Percentiles rank a stretch among this genome's conserved stretches.
Conservation (phyloP, 2,113 vertebrate genomes). For the Fulmarus glacialis region DNA sequence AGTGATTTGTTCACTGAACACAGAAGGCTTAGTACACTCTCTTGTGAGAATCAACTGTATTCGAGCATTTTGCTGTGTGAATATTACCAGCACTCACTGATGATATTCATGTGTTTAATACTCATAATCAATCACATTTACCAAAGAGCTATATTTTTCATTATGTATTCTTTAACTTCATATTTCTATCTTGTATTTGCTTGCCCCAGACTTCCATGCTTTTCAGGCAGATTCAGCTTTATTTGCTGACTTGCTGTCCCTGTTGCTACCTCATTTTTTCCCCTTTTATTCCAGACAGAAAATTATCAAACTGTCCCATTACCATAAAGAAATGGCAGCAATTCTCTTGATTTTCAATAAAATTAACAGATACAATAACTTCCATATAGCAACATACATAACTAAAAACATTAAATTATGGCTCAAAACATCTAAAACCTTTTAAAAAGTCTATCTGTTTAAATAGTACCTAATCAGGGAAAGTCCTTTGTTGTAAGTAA, state of each 20-base stretch:
- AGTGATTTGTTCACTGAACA: background rate
- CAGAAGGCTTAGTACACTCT: background rate
- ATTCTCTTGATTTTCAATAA: background rate
- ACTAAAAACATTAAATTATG: background rate
- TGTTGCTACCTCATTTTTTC: background rate
- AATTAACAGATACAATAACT: background rate
- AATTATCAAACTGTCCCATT: background rate
- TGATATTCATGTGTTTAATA: background rate
- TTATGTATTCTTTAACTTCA: background rate
- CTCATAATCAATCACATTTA: background rate
- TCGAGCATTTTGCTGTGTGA: background rate
- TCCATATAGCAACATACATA: background rate
- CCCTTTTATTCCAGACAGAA: background rate
- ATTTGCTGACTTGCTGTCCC: background rate
- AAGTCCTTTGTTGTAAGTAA: background rate
- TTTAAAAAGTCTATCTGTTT: background rate
- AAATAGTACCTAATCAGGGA: background rate
- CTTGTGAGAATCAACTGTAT: background rate
- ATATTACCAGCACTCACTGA: background rate
- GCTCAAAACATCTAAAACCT: background rate
- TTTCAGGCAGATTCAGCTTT: background rate
- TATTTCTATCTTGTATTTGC: background rate
- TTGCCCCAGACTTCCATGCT: fast-evolving
- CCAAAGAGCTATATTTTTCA: background rate
- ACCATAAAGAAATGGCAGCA: background rate